These are phyloP conservation scores for Lagorchestes hirsutus DNA, from an alignment of 2,797 vertebrate species.

Conservation along the genomic window DNA sequence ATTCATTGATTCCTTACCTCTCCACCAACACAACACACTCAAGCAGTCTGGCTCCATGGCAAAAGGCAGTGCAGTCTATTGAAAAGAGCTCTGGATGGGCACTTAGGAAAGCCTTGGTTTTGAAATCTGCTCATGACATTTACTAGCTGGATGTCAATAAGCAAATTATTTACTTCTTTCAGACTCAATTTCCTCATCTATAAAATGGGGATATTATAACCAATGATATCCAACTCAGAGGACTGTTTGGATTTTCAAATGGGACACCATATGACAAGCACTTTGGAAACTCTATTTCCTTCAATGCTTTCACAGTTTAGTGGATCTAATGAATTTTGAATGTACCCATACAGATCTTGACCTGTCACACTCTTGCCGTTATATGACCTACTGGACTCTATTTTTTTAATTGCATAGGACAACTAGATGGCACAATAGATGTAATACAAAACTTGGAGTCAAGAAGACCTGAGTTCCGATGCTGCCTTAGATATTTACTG, in stretches of 20 bases:
- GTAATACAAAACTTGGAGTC: neutral
- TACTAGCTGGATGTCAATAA: neutral
- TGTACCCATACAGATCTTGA: neutral
- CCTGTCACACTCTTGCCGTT: neutral
- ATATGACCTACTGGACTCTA: neutral
- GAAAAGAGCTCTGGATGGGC: neutral
- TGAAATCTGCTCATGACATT: neutral
- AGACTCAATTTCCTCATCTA: neutral
- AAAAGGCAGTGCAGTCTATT: neutral
- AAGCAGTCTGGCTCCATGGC: neutral
- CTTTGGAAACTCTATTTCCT: neutral
- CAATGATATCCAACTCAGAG: neutral
- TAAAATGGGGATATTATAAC: neutral
- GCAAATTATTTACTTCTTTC: neutral
- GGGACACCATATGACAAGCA: neutral
- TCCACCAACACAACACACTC: neutral
- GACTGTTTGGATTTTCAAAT: neutral
- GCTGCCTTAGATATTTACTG: neutral
- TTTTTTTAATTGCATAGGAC: neutral
- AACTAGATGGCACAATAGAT: neutral
- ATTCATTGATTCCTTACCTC: constrained; percentile 72
- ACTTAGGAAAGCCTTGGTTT: neutral
- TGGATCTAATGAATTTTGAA: neutral
- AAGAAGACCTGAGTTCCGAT: neutral
- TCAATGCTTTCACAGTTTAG: neutral